Evolutionary conservation across 2,797 vertebrate genomes (phyloP), one percentile per base, ranked within the genome.

Genomic region (Girardinus metallicus): DNA sequence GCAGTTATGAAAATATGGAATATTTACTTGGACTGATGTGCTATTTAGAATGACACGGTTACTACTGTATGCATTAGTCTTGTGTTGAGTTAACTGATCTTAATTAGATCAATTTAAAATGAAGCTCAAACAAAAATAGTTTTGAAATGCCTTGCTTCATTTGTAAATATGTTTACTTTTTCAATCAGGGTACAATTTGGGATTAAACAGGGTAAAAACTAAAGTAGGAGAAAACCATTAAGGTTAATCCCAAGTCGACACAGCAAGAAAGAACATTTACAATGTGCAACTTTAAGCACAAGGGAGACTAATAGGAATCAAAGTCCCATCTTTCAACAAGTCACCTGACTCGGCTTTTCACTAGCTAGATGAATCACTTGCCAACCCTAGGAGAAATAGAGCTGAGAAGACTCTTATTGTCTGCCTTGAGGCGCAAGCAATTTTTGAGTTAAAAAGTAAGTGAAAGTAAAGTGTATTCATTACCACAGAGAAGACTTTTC

Each of bases 301-400:
- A 79, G 72, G 84, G 75, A 91, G 91, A 94, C 88, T 91, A 92
- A 95, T 92, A 93, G 90, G 84, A 94, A 93, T 90, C 83, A 85
- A 90, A 88, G 82, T 87, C 87, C 85, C 82, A 94, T 93, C 82
- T 92, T 92, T 93, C 91, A 94, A 84, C 83, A 86, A 91, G 85
- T 94, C 90, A 93, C 90, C 90, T 85, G 83, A 85, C 83, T 83
- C 77, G 85, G 86, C 85, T 83, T 90, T 92, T 91, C 80, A 92
- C 87, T 86, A 43, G 79, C 82, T 79, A 78, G 80, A 93, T 91
- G 93, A 94, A 94, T 92, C 91, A 92, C 80, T 84, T 73, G 76
- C 23, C 64, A 92, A 87, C 77, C 84, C 80, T 77, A 68, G 46
- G 62, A 84, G 83, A 76, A 84, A 81, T 86, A 85, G 74, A 79